Base-by-base conservation (phyloP, 2,113 vertebrate genomes). In the Cheirogaleus medius region DNA sequence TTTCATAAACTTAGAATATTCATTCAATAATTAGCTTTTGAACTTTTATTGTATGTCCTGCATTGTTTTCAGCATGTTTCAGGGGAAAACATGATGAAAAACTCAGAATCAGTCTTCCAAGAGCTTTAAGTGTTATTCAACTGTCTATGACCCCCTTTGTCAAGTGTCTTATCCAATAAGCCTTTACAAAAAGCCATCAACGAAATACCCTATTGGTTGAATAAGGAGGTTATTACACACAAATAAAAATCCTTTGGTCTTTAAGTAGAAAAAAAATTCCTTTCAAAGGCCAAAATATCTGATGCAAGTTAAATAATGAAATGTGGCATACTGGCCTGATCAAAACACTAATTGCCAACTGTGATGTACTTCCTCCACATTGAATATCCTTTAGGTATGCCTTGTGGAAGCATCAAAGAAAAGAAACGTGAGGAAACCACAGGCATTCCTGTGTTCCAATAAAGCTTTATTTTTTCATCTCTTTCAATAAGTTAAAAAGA, bases 291-390 rank as follows among this genome's bases (percentile, higher is more conserved):
- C 68, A 93, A 94, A 77, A 78, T 76, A 56, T n/a, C 25, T 27
- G 21, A 56, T 64, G 68, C 23, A 91, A 95, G 78, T 78, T 95
- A 49, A 95, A 76, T 89, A 91, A 91, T 78, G 9, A 17, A 71
- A 71, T 92, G n/a, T 92, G 76, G 44, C 66, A 27, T 25, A 78
- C 7, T 17, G 21, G 9, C 54, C 73, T 93, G 95, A 97, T 87
- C 78, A 90, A 89, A 97, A 95, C 27, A n/a, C 44, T 86, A 94
- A 91, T 87, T 96, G 66, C 49, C 42, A 64, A 39, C 54, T 96
- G 96, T 76, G n/a, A 95, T 95, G 25, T 86, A 21, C 27, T 94
- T 85, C 94, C 23, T 77, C 27, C 58, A 77, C 1, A 5, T 17
- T 73, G 12, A 78, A 9, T 54, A 20, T 83, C 68, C 42, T 54